A percentile compares a stretch with the other conserved stretches of the same genome.
phyloP scores from a whole-genome alignment of 2,888 invertebrate genomes.

The Sepiola atlantica region DNA sequence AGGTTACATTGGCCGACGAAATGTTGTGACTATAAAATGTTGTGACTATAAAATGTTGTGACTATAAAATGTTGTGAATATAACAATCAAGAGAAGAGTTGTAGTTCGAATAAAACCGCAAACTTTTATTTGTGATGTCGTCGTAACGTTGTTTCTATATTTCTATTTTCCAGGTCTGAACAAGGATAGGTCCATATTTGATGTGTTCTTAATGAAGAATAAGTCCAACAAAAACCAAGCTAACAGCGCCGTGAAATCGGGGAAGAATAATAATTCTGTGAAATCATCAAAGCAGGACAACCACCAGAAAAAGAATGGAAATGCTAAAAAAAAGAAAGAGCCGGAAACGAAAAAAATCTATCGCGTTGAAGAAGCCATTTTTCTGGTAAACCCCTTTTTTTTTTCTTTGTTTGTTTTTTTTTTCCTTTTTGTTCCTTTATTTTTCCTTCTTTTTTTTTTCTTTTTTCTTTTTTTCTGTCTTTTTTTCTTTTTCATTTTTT shows the following conservation, averaged over 20 bases:
- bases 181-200: conserved; percentile 37
- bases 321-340: conserved; percentile 52
- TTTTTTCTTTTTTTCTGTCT: neutral
- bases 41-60: too few relatives aligned
- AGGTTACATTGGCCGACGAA: too few relatives aligned
- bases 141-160: neutral
- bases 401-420: neutral
- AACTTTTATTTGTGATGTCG: neutral
- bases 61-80: too few relatives aligned
- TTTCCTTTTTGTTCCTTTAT: neutral
- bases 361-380: conserved; percentile 59
- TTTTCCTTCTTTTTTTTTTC: too few relatives aligned
- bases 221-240: conserved; percentile 39
- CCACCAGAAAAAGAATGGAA: conserved; percentile 52
- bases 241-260: neutral
- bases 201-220: neutral
- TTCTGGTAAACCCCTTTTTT: conserved; percentile 53
- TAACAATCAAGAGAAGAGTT: too few relatives aligned
- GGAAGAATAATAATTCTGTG: conserved; percentile 5
- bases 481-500: neutral
- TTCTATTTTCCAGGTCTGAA: neutral
- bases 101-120: neutral
- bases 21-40: too few relatives aligned
- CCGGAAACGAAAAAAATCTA: conserved; percentile 53
- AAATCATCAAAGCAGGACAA: conserved; percentile 43